These are phyloP conservation scores for Nemurella pictetii DNA, from an alignment of 2,888 invertebrate genomes.

Conservation along the genomic window DNA sequence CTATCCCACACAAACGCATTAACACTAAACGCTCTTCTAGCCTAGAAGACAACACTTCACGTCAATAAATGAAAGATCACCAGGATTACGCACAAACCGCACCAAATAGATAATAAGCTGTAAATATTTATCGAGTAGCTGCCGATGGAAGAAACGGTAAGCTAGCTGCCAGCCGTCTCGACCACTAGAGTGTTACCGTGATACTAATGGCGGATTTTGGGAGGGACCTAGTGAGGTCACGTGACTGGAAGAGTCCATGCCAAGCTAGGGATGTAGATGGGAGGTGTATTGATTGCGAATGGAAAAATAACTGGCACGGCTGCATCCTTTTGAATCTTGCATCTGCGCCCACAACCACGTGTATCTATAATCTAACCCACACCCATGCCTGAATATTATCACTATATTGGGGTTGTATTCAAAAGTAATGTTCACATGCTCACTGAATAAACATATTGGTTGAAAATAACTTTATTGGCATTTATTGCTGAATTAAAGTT, in stretches of 20 bases:
- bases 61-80: neutral
- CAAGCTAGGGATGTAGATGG: neutral
- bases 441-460: neutral
- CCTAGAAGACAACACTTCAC: neutral
- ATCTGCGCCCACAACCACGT: neutral
- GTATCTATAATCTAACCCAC: neutral
- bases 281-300: neutral
- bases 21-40: neutral
- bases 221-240: neutral
- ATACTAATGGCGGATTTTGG: neutral
- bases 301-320: neutral
- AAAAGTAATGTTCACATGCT: neutral
- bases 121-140: neutral
- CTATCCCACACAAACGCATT: neutral
- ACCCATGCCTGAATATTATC: neutral
- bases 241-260: neutral
- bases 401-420: neutral
- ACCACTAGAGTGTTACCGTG: neutral
- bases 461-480: constrained; percentile 33
- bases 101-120: neutral
- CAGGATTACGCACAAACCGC: neutral
- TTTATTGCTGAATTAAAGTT: constrained; percentile 30
- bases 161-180: neutral
- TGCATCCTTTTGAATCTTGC: neutral
- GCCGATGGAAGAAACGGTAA: neutral